A percentile compares a stretch with the other conserved stretches of the same genome.
Conservation (phyloP, 2,797 vertebrate species). For the Peromyscus melanophrys region DNA sequence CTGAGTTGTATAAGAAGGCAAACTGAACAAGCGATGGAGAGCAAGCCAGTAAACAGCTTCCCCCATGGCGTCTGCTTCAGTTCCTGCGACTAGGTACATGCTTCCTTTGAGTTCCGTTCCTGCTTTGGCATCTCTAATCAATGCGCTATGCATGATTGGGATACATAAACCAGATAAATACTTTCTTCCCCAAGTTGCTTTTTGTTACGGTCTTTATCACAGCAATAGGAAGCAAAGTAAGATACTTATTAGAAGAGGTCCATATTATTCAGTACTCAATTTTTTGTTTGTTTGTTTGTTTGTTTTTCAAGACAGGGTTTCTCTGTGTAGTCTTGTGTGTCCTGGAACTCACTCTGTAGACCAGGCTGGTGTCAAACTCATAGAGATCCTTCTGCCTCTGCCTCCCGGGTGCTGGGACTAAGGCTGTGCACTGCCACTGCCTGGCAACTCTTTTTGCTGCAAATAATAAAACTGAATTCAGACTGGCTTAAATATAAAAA, state of each 20-base stretch:
- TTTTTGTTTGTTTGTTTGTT: too few species aligned
- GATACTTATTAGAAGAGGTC: neutral
- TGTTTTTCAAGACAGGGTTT: neutral
- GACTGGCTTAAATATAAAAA: constrained; percentile 8
- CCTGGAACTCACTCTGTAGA: neutral
- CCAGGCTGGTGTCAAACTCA: neutral
- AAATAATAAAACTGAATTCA: constrained; percentile 4
- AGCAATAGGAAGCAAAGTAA: neutral
- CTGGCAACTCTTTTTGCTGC: neutral
- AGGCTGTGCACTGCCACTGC: too few species aligned
- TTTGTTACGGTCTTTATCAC: neutral
- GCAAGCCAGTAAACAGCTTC: neutral
- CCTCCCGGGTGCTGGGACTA: too few species aligned
- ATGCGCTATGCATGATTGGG: neutral
- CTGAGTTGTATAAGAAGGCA: neutral
- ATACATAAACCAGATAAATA: neutral
- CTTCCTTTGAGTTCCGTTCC: neutral
- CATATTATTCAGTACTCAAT: neutral
- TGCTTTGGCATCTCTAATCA: neutral
- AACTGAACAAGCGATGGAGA: neutral
- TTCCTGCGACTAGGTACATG: neutral
- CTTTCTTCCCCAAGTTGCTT: neutral
- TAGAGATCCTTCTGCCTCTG: neutral
- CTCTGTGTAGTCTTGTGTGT: neutral
- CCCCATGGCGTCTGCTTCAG: neutral